Percentiles rank a stretch among this genome's conserved stretches.
These are phyloP conservation scores for Pollimyrus isidori DNA, from an alignment of 2,113 vertebrate species.

Conservation along the genomic window DNA sequence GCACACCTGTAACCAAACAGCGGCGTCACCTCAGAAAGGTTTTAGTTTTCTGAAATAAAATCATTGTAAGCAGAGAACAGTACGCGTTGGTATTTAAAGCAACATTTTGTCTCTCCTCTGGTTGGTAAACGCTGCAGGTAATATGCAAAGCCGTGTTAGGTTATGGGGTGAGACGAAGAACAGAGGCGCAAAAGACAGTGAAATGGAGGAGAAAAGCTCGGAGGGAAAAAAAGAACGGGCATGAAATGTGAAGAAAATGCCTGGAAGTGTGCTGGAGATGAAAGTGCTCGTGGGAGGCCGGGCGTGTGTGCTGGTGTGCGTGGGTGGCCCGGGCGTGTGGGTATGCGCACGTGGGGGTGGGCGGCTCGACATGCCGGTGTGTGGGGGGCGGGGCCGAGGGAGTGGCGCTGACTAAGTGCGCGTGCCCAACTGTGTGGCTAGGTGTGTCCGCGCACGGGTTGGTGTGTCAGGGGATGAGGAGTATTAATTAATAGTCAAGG, in stretches of 20 bases:
- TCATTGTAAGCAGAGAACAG: neutral
- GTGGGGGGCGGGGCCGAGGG: neutral
- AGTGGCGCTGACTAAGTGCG: neutral
- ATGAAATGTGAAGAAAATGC: neutral
- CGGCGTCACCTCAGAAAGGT: neutral
- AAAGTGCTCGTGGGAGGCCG: neutral
- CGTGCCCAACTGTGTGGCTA: neutral
- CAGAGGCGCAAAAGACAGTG: neutral
- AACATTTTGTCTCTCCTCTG: neutral
- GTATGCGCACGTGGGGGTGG: neutral
- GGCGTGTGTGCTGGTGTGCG: neutral
- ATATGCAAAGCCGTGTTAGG: neutral
- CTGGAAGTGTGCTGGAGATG: slow-evolving; percentile 11
- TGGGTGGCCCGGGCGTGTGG: neutral
- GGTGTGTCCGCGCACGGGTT: neutral
- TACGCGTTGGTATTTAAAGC: neutral
- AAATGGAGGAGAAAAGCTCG: neutral
- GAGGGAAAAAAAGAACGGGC: neutral
- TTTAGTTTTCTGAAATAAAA: neutral
- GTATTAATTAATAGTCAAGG: neutral
- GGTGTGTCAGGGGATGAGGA: neutral
- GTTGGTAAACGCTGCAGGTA: neutral
- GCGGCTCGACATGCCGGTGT: neutral
- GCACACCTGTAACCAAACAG: neutral
- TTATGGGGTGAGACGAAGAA: neutral